Percentiles rank a stretch among this genome's conserved stretches.
These are phyloP conservation scores for Acipenser ruthenus DNA, from an alignment of 2,797 vertebrate species.

Conservation along the genomic window DNA sequence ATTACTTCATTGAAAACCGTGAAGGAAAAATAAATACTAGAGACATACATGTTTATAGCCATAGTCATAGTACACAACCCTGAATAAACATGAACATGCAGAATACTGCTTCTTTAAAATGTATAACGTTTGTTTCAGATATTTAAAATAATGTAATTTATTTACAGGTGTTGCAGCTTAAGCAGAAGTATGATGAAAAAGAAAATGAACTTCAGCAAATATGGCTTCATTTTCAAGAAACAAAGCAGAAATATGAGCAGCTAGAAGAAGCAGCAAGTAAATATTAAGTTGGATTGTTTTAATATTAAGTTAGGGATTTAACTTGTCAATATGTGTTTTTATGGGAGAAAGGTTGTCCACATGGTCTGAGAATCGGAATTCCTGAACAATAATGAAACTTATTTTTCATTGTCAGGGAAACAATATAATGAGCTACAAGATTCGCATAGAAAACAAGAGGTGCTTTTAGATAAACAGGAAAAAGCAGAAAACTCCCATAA, in stretches of 20 bases:
- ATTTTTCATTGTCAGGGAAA: constrained; percentile 49
- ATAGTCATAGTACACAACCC: too few species aligned
- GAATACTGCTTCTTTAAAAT: too few species aligned
- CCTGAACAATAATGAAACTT: not conserved
- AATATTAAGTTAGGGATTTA: too few species aligned
- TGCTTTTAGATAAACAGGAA: constrained; percentile 61
- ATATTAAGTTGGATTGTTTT: constrained; percentile 24
- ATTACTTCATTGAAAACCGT: too few species aligned
- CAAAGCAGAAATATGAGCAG: constrained; percentile 47
- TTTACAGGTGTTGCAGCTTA: constrained; percentile 60
- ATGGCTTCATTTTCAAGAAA: constrained; percentile 58
- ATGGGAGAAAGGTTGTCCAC: too few species aligned
- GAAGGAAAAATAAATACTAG: too few species aligned
- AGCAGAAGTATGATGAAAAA: constrained; percentile 54
- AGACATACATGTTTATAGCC: too few species aligned
- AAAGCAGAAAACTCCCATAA: constrained; percentile 49
- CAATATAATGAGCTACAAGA: constrained; percentile 58
- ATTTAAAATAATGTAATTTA: constrained; percentile 14
- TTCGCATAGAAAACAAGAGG: constrained; percentile 53
- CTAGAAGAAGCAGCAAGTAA: constrained; percentile 72
- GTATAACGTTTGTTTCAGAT: constrained; percentile 9
- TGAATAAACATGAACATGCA: too few species aligned
- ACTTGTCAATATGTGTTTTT: too few species aligned
- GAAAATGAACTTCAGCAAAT: constrained; percentile 59
- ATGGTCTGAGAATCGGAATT: too few species aligned